Percentiles rank a stretch among this genome's conserved stretches.
phyloP scores from a whole-genome alignment of 2,888 invertebrate genomes.

The Lasioglossum pauxillum region DNA sequence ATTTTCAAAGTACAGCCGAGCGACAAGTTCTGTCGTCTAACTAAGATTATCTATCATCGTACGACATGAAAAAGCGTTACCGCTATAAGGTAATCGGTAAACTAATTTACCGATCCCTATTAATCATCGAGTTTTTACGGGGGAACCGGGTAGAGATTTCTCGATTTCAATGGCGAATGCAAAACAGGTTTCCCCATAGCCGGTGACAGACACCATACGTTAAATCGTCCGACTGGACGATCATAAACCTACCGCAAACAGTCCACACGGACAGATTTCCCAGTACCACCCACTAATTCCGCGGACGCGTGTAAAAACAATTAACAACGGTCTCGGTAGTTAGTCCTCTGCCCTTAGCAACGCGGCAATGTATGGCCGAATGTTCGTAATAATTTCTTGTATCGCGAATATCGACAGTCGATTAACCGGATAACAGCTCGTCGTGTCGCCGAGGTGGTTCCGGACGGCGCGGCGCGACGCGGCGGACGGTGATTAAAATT shows the following conservation, averaged over 20 bases:
- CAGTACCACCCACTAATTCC: slow-evolving; percentile 1
- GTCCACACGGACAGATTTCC: background rate
- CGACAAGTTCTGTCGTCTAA: background rate
- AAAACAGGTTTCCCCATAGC: background rate
- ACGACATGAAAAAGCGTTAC: background rate
- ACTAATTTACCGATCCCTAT: slow-evolving; percentile 1
- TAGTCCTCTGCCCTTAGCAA: background rate
- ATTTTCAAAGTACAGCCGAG: background rate
- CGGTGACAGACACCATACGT: background rate
- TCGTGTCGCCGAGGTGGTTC: slow-evolving; percentile 2
- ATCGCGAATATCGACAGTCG: background rate
- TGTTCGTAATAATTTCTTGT: background rate
- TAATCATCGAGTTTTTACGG: slow-evolving; percentile 1
- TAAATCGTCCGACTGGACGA: background rate
- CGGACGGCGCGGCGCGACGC: background rate
- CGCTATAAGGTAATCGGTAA: background rate
- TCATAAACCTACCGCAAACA: background rate
- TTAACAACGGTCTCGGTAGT: background rate
- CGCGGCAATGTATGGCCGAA: background rate
- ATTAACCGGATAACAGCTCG: slow-evolving; percentile 1
- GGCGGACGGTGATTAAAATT: background rate
- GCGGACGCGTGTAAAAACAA: background rate
- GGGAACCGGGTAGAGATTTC: background rate
- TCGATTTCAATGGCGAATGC: background rate
- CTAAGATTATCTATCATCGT: background rate